A percentile compares a stretch with the other conserved stretches of the same genome.
Evolutionary conservation across 2,113 vertebrate genomes (phyloP).

Genomic region (Asarcornis scutulata): DNA sequence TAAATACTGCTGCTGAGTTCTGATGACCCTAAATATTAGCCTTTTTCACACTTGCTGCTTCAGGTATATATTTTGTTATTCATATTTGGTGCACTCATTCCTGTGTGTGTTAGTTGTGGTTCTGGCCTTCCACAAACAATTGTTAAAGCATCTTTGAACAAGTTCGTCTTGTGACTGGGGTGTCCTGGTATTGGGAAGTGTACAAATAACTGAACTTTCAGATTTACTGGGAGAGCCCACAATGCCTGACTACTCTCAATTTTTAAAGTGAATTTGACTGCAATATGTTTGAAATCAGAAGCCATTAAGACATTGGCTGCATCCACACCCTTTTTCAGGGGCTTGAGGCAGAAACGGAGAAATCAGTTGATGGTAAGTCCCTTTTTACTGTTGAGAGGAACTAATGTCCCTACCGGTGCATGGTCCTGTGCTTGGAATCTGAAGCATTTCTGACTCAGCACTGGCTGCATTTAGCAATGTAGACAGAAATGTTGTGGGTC

Average conservation of each 20-base stretch:
- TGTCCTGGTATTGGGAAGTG: not conserved
- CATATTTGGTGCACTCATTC: not conserved
- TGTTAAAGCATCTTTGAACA: not conserved
- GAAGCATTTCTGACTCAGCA: not conserved
- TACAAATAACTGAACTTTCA: not conserved
- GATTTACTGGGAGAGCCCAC: not conserved
- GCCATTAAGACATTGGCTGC: not conserved
- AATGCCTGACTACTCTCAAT: not conserved
- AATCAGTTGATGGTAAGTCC: accelerated
- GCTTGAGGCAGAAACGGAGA: not conserved
- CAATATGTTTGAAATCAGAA: not conserved
- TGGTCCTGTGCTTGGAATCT: accelerated
- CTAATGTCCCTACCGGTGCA: not conserved
- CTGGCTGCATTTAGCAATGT: not conserved
- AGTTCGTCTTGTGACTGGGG: not conserved
- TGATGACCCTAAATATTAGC: constrained; percentile 17
- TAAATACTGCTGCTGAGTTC: constrained; percentile 20
- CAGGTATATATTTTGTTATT: not conserved
- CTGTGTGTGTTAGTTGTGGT: not conserved
- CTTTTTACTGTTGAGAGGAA: not conserved
- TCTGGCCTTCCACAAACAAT: not conserved
- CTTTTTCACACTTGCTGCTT: not conserved
- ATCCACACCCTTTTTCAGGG: not conserved
- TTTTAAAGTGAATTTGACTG: not conserved
- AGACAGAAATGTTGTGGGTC: not conserved